phyloP scores from a whole-genome alignment of 2,113 vertebrate genomes.

The Passer montanus region DNA sequence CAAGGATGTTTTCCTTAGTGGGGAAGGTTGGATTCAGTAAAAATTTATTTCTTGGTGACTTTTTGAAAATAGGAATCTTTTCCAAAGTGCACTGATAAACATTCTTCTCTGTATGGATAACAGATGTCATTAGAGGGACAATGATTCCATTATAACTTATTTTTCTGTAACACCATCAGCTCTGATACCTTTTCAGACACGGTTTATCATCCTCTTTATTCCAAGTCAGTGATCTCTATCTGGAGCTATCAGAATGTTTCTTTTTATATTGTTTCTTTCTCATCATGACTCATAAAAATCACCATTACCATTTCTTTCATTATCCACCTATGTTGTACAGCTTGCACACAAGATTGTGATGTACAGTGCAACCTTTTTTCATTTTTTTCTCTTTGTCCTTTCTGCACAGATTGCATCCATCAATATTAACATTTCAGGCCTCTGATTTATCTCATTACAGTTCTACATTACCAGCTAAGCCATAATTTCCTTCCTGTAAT shows the following conservation, averaged over 20 bases:
- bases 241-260: background rate
- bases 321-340: background rate
- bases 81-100: background rate
- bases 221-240: background rate
- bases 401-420: conserved; percentile 28
- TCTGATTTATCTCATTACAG: conserved; percentile 58
- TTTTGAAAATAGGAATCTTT: background rate
- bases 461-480: conserved; percentile 40
- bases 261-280: background rate
- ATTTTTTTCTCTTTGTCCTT: conserved; percentile 41
- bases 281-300: conserved; percentile 2
- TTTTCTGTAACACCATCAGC: background rate
- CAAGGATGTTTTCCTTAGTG: background rate
- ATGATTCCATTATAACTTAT: background rate
- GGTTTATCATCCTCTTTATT: background rate
- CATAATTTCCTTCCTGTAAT: conserved; percentile 57
- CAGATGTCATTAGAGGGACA: background rate
- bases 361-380: background rate
- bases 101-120: background rate
- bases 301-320: background rate
- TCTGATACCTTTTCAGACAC: background rate
- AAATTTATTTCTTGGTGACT: background rate
- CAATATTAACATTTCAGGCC: conserved; percentile 54
- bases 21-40: background rate
- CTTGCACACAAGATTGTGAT: background rate